Percentiles rank a stretch among this genome's conserved stretches.
These are phyloP conservation scores for Lasioglossum villosulum DNA, from an alignment of 2,888 invertebrate species.

Conservation along the genomic window DNA sequence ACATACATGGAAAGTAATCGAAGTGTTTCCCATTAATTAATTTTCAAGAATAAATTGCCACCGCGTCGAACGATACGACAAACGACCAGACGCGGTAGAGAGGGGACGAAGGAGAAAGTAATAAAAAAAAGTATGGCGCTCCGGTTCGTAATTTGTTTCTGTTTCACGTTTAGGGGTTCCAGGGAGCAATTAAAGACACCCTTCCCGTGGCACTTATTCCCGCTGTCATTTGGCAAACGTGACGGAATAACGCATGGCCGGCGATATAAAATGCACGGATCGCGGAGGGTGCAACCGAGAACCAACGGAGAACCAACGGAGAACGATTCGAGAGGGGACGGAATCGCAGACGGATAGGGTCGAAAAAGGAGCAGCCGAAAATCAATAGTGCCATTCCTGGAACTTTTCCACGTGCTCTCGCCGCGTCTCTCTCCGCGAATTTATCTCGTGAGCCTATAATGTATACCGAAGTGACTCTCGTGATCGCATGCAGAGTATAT, in stretches of 20 bases:
- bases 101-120: not conserved
- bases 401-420: conserved; percentile 36
- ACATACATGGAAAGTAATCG: not conserved
- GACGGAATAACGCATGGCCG: conserved; percentile 47
- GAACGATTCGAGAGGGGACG: conserved; percentile 72
- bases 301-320: conserved; percentile 50
- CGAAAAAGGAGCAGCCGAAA: conserved; percentile 69
- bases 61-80: not conserved
- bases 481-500: too few species aligned
- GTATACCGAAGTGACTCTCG: too few species aligned
- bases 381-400: conserved; percentile 63
- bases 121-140: not conserved
- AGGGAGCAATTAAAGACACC: conserved; percentile 41
- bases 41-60: not conserved
- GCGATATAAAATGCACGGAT: conserved; percentile 47
- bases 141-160: not conserved
- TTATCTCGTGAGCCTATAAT: too few species aligned
- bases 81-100: not conserved
- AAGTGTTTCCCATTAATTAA: not conserved
- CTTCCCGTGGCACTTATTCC: conserved; percentile 62
- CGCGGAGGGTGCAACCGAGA: conserved; percentile 28
- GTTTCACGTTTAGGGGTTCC: not conserved
- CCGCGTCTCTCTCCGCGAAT: not conserved
- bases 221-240: conserved; percentile 65
- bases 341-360: conserved; percentile 63